These are phyloP conservation scores for Trididemnum miniatum DNA, from an alignment of 23 tunicate species.

Conservation along the genomic window DNA sequence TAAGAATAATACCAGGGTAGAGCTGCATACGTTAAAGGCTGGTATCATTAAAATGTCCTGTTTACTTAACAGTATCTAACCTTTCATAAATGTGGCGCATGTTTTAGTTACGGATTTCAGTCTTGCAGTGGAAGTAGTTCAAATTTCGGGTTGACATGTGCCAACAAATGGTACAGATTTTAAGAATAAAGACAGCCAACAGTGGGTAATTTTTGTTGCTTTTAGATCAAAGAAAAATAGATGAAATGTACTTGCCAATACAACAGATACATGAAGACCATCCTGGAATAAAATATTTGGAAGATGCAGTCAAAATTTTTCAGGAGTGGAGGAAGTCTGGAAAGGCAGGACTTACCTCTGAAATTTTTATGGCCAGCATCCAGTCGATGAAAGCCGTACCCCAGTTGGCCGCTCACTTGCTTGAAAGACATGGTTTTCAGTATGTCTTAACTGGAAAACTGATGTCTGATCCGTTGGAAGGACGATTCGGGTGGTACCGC, in stretches of 20 bases:
- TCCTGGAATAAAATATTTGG: constrained; percentile 7
- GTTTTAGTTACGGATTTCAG: not conserved
- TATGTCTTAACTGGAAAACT: constrained; percentile 18
- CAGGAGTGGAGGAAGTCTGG: constrained; percentile 3
- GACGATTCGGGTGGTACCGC: constrained; percentile 32
- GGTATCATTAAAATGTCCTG: not conserved
- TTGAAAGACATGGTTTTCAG: constrained; percentile 15
- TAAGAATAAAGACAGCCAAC: not conserved
- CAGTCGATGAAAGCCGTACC: constrained; percentile 12
- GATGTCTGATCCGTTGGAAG: constrained; percentile 23
- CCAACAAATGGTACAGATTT: not conserved
- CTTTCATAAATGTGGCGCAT: not conserved
- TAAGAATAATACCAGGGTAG: not conserved
- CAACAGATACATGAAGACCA: not conserved
- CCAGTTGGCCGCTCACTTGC: constrained; percentile 6
- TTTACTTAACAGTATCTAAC: not conserved
- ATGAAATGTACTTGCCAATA: constrained; percentile 1
- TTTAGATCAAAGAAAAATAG: not conserved
- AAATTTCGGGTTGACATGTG: not conserved
- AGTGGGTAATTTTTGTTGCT: not conserved
- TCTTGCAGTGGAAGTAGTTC: not conserved
- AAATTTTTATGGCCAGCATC: constrained; percentile 27
- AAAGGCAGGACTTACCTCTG: constrained; percentile 14
- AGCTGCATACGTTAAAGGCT: not conserved
- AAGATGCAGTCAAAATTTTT: not conserved